Evolutionary conservation across 2,888 invertebrate genomes (phyloP), one percentile per base, ranked within the genome.

Genomic region (Exephanes ischioxanthus): DNA sequence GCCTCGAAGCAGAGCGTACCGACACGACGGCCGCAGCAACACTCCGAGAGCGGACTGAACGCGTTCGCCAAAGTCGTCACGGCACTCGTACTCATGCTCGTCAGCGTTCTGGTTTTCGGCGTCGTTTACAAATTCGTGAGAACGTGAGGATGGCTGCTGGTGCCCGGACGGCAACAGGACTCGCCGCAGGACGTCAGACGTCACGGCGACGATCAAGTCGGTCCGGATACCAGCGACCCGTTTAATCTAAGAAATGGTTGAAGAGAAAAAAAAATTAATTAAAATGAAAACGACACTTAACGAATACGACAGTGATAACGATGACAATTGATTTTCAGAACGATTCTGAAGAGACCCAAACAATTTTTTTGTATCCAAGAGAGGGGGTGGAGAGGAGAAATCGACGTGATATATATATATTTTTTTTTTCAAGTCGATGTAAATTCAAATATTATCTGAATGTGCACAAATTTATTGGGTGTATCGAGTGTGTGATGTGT

Each of bases 141-240:
- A 93, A 96, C 96, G 96, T 97, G 96, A 97, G 97, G 96, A 86
- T 96, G 96, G 95, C 96, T 96, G 94, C 95, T 97, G 95, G 96
- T 96, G 94, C 96, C 96, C 84, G 92, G 91, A 55, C 89, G 90
- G 51, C 89, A 90, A 58, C 81, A 88, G 48, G 89, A 80, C 16
- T 51, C 88, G 11, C 45, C 79, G 51, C 88, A 91, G 76, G 89
- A 90, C 63, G 82, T 83, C 68, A 87, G 84, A 81, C 87, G 85
- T 51, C 71, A 87, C 16, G 79, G 80, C 16, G 82, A 79, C 67
- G 84, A 86, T 82, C 67, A 82, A 67, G 73, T 51, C 9, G 80
- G 86, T 83, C 61, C 87, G 87, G 89, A 88, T 82, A 87, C 89
- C 89, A 88, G 89, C 81, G 87, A 88, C 75, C 68, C 81, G 22